Evolutionary conservation across 2,113 vertebrate species (phyloP).

Genomic region (Siniperca knerii): DNA sequence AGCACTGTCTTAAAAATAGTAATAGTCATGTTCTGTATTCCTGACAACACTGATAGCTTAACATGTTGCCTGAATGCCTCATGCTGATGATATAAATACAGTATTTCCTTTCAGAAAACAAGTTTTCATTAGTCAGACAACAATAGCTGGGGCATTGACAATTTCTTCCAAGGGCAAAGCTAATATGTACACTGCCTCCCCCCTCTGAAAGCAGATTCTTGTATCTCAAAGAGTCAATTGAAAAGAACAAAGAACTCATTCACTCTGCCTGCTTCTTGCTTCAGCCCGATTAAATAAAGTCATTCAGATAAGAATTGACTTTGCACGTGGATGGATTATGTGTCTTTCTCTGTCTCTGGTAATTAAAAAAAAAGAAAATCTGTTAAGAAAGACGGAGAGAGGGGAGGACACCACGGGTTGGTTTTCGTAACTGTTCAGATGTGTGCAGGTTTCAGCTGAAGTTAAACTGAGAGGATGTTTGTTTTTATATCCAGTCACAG

Average conservation of each 20-base stretch:
- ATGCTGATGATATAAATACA: not conserved
- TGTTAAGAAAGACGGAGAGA: not conserved
- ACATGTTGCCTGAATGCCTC: not conserved
- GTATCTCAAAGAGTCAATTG: conserved; percentile 45
- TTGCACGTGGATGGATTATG: conserved; percentile 29
- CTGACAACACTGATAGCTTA: not conserved
- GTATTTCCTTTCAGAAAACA: not conserved
- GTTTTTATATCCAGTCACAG: not conserved
- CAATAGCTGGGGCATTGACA: not conserved
- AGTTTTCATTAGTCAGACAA: not conserved
- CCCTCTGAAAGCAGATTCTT: conserved; percentile 20
- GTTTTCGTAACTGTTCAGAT: not conserved
- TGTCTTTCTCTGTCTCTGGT: conserved; percentile 24
- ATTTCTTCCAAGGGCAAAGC: conserved; percentile 47
- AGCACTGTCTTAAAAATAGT: not conserved
- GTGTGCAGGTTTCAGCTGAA: not conserved
- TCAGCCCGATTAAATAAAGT: conserved; percentile 55
- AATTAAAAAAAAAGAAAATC: conserved; percentile 1
- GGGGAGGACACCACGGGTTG: not conserved
- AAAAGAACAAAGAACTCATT: conserved; percentile 65
- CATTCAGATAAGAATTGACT: conserved; percentile 41
- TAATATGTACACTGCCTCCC: not conserved
- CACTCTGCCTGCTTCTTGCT: conserved; percentile 15
- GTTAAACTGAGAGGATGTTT: not conserved
- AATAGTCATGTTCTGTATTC: not conserved